These are phyloP conservation scores for Herminia tarsipennalis DNA, from an alignment of 2,888 invertebrate species.

Conservation along the genomic window DNA sequence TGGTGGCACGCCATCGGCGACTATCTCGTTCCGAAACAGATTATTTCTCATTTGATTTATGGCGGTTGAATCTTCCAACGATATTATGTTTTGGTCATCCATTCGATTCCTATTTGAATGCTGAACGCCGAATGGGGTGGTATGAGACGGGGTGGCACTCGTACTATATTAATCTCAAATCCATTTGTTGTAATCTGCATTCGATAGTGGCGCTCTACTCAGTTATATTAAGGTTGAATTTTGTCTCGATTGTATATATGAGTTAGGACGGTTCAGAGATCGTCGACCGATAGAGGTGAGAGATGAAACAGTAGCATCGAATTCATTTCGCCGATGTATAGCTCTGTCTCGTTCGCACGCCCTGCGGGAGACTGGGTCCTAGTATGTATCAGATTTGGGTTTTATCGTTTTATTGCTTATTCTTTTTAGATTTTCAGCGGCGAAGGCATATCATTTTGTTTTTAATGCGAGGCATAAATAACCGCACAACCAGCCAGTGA, in stretches of 20 bases:
- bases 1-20: conserved; percentile 79
- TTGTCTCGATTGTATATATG: conserved; percentile 64
- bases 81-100: conserved; percentile 86
- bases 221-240: conserved; percentile 67
- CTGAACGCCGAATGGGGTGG: conserved; percentile 83
- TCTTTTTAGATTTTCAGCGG: conserved; percentile 86
- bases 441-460: conserved; percentile 85
- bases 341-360: conserved; percentile 74
- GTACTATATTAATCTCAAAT: conserved; percentile 86
- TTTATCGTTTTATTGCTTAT: conserved; percentile 86
- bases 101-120: conserved; percentile 86
- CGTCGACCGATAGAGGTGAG: conserved; percentile 83
- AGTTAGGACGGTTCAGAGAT: conserved; percentile 84
- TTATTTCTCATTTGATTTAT: conserved; percentile 87
- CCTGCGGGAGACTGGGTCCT: conserved; percentile 80
- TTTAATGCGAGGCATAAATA: conserved; percentile 84
- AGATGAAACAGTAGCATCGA: conserved; percentile 85
- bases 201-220: conserved; percentile 66
- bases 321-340: conserved; percentile 82
- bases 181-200: conserved; percentile 83
- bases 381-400: conserved; percentile 86
- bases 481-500: conserved; percentile 75
- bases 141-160: conserved; percentile 82
- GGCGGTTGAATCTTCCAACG: conserved; percentile 83
- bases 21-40: conserved; percentile 85